Evolutionary conservation across 1,140 invertebrate species (phyloP).

Genomic region (Neuroterus valhalla): DNA sequence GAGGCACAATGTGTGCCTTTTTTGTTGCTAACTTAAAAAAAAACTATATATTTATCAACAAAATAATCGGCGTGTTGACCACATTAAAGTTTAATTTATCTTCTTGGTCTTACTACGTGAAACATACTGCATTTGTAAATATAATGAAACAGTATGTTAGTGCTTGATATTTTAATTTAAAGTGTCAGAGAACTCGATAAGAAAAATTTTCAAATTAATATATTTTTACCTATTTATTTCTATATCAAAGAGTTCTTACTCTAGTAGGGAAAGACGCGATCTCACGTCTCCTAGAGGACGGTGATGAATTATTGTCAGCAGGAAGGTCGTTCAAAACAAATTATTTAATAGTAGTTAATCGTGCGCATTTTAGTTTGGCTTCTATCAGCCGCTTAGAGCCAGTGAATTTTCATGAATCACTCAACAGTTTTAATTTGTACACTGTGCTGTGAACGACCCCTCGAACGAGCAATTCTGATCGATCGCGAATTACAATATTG

Average conservation of each 20-base stretch:
- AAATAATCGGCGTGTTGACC: background rate
- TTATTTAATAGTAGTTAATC: background rate
- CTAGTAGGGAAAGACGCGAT: slow-evolving; percentile 1
- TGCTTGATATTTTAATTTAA: slow-evolving; percentile 4
- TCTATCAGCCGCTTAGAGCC: slow-evolving; percentile 34
- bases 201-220: slow-evolving; percentile 17
- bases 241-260: slow-evolving; percentile 15
- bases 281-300: background rate
- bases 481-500: background rate
- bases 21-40: slow-evolving; percentile 9
- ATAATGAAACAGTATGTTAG: slow-evolving; percentile 20
- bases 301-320: background rate
- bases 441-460: slow-evolving; percentile 26
- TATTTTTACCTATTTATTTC: slow-evolving; percentile 24
- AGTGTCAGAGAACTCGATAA: background rate
- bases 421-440: background rate
- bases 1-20: slow-evolving; percentile 6
- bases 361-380: slow-evolving; percentile 57
- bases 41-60: background rate
- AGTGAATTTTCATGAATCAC: background rate
- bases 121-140: slow-evolving; percentile 16
- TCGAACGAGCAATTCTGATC: slow-evolving; percentile 20
- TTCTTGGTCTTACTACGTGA: background rate
- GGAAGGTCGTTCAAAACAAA: background rate
- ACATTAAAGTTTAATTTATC: background rate